Percentiles rank a stretch among this genome's conserved stretches.
These are phyloP conservation scores for Manis javanica DNA, from an alignment of 2,797 vertebrate species.

Conservation along the genomic window DNA sequence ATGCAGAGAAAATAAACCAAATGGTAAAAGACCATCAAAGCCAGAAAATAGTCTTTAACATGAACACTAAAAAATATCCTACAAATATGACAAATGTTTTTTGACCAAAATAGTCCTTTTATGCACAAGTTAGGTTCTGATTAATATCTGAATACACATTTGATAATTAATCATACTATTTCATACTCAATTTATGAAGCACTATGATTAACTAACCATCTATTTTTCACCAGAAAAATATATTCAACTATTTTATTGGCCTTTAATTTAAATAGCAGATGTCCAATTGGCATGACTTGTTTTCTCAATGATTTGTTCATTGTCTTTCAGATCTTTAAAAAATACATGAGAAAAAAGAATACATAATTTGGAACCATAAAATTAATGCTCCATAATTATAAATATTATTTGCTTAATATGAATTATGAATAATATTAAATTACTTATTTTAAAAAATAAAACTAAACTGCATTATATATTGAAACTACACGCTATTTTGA, in stretches of 20 bases:
- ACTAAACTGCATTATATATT: neutral
- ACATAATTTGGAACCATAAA: neutral
- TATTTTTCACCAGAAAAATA: constrained; percentile 8
- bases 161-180: constrained; percentile 3
- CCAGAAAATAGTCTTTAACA: neutral
- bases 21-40: neutral
- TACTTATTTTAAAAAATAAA: neutral
- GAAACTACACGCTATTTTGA: neutral
- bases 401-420: neutral
- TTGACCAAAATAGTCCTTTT: neutral
- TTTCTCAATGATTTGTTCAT: neutral
- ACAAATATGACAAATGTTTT: neutral
- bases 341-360: neutral
- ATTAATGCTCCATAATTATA: neutral
- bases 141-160: neutral
- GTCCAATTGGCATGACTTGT: neutral
- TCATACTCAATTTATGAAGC: neutral
- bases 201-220: constrained; percentile 17
- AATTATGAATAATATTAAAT: neutral
- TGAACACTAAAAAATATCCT: neutral
- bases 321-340: neutral
- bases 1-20: neutral
- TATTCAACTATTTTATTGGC: neutral
- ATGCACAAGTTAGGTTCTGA: neutral
- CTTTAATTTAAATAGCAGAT: constrained; percentile 35